These are phyloP conservation scores for Xanthostigma xanthostigma DNA, from an alignment of 2,888 invertebrate genomes.

Conservation along the genomic window DNA sequence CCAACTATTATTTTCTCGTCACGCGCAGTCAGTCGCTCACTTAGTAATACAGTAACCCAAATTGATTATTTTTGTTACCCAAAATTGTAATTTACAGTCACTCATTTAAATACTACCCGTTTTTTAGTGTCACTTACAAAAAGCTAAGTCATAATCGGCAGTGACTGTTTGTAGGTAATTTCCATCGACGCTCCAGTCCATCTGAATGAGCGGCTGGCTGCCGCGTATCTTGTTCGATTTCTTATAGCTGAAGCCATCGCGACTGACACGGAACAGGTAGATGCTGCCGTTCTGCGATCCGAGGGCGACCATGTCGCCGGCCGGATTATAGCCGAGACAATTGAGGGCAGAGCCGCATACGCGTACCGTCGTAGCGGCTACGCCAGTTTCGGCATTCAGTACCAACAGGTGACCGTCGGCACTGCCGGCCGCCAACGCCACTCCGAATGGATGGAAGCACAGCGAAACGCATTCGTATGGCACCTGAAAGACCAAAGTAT, in stretches of 20 bases:
- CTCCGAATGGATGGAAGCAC: conserved; percentile 77
- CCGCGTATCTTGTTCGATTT: conserved; percentile 80
- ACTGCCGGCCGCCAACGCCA: conserved; percentile 76
- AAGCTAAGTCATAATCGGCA: conserved; percentile 75
- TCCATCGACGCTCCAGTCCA: conserved; percentile 87
- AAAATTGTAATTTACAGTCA: too few relatives aligned
- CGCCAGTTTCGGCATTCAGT: conserved; percentile 73
- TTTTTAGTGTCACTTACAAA: conserved; percentile 47
- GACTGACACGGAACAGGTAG: conserved; percentile 67
- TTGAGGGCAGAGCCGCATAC: conserved; percentile 79
- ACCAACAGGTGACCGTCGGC: conserved; percentile 79
- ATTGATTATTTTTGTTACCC: too few relatives aligned
- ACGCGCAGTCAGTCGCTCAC: too few relatives aligned
- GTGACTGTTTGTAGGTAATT: conserved; percentile 78
- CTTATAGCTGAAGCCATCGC: conserved; percentile 81
- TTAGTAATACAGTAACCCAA: too few relatives aligned
- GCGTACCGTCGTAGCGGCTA: conserved; percentile 68
- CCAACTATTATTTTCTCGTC: too few relatives aligned
- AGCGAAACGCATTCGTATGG: conserved; percentile 80
- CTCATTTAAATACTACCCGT: too few relatives aligned
- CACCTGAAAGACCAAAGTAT: conserved; percentile 33
- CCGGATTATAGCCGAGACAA: conserved; percentile 77
- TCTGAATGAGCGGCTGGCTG: conserved; percentile 66
- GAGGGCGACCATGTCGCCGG: conserved; percentile 74
- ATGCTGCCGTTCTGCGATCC: conserved; percentile 83